phyloP scores from a whole-genome alignment of 2,888 invertebrate species.

The Diachrysia chrysitis region DNA sequence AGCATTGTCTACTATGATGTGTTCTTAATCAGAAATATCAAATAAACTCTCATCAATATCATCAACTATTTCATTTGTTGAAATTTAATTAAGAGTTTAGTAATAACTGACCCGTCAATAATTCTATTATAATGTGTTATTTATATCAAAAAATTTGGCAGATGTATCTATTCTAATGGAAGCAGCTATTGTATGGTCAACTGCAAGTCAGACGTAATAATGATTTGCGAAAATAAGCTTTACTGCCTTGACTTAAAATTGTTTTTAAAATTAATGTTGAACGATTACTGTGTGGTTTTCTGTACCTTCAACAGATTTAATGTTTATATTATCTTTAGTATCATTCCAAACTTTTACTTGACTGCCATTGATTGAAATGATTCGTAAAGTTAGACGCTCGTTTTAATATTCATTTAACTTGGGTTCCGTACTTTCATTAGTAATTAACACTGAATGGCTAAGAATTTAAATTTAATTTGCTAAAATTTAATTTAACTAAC shows the following conservation, averaged over 20 bases:
- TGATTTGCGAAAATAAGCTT: background rate
- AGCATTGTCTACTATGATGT: background rate
- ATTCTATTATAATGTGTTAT: constrained; percentile 25
- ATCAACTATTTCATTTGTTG: constrained; percentile 2
- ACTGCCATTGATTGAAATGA: constrained; percentile 57
- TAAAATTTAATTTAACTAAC: no score
- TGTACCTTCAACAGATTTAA: constrained; percentile 24
- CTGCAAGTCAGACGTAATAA: background rate
- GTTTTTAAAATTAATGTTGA: background rate
- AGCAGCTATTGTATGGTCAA: constrained; percentile 33
- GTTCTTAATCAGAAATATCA: background rate
- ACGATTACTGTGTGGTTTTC: background rate
- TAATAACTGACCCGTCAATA: constrained; percentile 16
- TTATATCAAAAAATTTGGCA: constrained; percentile 31
- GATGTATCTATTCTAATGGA: constrained; percentile 36
- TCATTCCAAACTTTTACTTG: constrained; percentile 49
- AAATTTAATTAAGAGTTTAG: background rate
- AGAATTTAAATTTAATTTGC: no score
- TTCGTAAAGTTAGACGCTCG: constrained; percentile 41
- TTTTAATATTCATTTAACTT: background rate
- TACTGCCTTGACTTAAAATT: background rate
- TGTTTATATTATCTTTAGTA: constrained; percentile 59
- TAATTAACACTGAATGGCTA: no score
- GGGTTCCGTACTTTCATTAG: constrained; percentile 2
- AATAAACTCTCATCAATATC: background rate